These are phyloP conservation scores for Hylaeus volcanicus DNA, from an alignment of 1,140 invertebrate genomes.

Conservation along the genomic window DNA sequence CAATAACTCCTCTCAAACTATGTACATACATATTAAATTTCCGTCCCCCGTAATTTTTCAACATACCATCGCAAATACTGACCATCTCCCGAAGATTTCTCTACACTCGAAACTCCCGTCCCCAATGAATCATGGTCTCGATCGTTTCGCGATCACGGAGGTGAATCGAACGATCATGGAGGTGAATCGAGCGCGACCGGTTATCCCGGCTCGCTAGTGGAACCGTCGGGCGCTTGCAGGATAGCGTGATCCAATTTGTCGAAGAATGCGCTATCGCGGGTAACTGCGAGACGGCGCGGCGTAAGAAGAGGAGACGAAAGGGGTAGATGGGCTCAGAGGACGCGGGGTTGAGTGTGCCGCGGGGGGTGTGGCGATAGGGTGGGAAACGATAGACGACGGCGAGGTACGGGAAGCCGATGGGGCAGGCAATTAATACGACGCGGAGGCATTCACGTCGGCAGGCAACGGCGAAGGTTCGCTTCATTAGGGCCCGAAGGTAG, in stretches of 20 bases:
- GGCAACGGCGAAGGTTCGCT: conserved; percentile 72
- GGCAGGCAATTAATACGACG: conserved; percentile 77
- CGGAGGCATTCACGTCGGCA: conserved; percentile 74
- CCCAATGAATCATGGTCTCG: too few species aligned
- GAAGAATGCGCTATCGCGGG: conserved; percentile 76
- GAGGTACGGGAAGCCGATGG: conserved; percentile 58
- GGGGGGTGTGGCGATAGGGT: conserved; percentile 32
- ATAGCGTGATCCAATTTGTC: conserved; percentile 80
- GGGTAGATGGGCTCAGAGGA: conserved; percentile 35
- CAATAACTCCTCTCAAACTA: too few species aligned
- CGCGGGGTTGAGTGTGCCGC: conserved; percentile 16
- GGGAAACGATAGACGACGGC: conserved; percentile 63
- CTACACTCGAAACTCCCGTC: too few species aligned
- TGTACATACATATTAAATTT: too few species aligned
- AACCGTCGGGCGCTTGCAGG: conserved; percentile 64
- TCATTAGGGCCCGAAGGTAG: conserved; percentile 72
- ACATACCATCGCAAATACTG: too few species aligned
- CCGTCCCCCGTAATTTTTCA: too few species aligned
- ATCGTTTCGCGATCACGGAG: too few species aligned
- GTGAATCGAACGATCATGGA: not conserved
- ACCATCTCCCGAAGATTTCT: too few species aligned
- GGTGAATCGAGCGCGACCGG: conserved; percentile 6
- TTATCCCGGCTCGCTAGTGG: conserved; percentile 59
- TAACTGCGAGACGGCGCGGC: conserved; percentile 56
- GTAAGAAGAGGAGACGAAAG: conserved; percentile 55